Evolutionary conservation across 2,888 invertebrate genomes (phyloP).

Genomic region (Lepas anatifera): DNA sequence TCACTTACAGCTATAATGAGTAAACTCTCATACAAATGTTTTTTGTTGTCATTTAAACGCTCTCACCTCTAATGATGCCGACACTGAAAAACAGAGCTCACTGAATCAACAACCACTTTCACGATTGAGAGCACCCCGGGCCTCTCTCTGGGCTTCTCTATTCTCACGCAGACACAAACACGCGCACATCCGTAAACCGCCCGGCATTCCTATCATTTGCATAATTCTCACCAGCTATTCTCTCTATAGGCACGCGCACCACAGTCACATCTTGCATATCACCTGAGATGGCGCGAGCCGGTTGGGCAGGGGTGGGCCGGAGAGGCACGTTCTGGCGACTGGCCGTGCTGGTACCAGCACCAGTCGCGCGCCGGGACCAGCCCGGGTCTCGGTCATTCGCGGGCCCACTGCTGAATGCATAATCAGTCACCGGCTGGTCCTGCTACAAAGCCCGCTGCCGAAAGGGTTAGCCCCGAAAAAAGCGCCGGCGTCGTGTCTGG

Average conservation of each 20-base stretch:
- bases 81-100: too few relatives aligned
- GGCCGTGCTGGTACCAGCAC: not conserved
- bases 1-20: too few relatives aligned
- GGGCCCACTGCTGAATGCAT: not conserved
- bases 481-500: not conserved
- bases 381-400: not conserved
- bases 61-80: too few relatives aligned
- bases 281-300: not conserved
- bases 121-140: too few relatives aligned
- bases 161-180: not conserved
- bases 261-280: not conserved
- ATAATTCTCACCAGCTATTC: not conserved
- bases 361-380: not conserved
- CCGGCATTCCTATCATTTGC: not conserved
- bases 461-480: not conserved
- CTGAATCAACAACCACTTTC: too few relatives aligned
- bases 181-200: not conserved
- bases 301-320: not conserved
- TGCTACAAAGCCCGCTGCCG: not conserved
- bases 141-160: too few relatives aligned
- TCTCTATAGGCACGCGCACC: not conserved
- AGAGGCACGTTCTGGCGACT: not conserved
- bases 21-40: too few relatives aligned
- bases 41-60: too few relatives aligned
- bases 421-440: not conserved